Evolutionary conservation across 2,113 vertebrate genomes (phyloP), one percentile per base, ranked within the genome.

Genomic region (Orientallactaga bullata): DNA sequence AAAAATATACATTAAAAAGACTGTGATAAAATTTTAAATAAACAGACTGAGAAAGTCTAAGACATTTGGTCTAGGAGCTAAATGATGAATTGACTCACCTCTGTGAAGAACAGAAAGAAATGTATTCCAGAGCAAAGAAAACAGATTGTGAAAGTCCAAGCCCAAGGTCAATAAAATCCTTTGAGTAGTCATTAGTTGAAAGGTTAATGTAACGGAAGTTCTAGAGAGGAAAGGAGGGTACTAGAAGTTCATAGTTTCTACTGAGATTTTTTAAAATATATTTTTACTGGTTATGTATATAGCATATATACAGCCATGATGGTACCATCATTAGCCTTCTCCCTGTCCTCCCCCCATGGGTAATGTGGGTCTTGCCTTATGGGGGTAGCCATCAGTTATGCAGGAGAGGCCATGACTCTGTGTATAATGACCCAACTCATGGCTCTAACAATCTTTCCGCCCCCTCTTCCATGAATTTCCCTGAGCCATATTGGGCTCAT

Each of bases 231-330:
- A 60, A 15, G 20, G 21, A 68, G 3, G 8, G 16, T 55, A 16
- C 6, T 47, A 39, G 1, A 71, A 51, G 58, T 9, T 87, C 42
- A 89, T 86, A 89, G 26, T 78, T 91, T 94, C 61, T 93, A 82
- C 5, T 9, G 51, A 78, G 26, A 35, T 39, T 35, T 68, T 11
- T n/a, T n/a, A n/a, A n/a, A n/a, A n/a, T n/a, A n/a, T n/a, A n/a
- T n/a, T n/a, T n/a, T n/a, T n/a, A n/a, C n/a, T n/a, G n/a, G n/a
- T n/a, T n/a, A n/a, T n/a, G n/a, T n/a, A n/a, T n/a, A n/a, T n/a
- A n/a, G n/a, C n/a, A n/a, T n/a, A n/a, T n/a, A n/a, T n/a, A n/a
- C n/a, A n/a, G n/a, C n/a, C n/a, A n/a, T n/a, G n/a, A n/a, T n/a
- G n/a, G n/a, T n/a, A n/a, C n/a, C n/a, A n/a, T n/a, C n/a, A n/a